phyloP scores from a whole-genome alignment of 2,888 invertebrate genomes.

The Petrolisthes manimaculis region DNA sequence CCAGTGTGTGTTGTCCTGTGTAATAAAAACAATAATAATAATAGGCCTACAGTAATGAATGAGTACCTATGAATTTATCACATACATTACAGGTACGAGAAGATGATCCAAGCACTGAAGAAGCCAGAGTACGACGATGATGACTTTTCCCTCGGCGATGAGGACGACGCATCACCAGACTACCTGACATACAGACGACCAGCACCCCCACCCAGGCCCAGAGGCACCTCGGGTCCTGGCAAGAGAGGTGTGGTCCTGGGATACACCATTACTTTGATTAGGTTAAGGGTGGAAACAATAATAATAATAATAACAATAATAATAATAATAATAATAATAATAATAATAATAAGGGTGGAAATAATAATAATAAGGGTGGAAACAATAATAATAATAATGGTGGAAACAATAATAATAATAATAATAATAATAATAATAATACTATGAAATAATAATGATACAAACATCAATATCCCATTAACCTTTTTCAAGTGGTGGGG shows the following conservation, averaged over 20 bases:
- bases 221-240: slow-evolving; percentile 58
- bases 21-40: no score
- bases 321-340: background rate
- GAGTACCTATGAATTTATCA: background rate
- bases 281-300: background rate
- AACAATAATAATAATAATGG: no score
- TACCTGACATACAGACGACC: slow-evolving; percentile 51
- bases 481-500: no score
- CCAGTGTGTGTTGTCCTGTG: no score
- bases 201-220: slow-evolving; percentile 38
- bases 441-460: no score
- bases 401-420: no score
- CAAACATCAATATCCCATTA: no score
- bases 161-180: slow-evolving; percentile 54
- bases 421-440: no score
- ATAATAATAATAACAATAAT: background rate
- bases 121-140: slow-evolving; percentile 62
- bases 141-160: slow-evolving; percentile 46
- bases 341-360: no score
- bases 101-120: slow-evolving; percentile 62
- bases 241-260: slow-evolving; percentile 49
- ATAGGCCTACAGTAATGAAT: no score
- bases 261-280: background rate
- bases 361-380: no score
- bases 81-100: slow-evolving; percentile 56